Evolutionary conservation across 2,797 vertebrate species (phyloP).

Genomic region (Sebastiscus tertius): DNA sequence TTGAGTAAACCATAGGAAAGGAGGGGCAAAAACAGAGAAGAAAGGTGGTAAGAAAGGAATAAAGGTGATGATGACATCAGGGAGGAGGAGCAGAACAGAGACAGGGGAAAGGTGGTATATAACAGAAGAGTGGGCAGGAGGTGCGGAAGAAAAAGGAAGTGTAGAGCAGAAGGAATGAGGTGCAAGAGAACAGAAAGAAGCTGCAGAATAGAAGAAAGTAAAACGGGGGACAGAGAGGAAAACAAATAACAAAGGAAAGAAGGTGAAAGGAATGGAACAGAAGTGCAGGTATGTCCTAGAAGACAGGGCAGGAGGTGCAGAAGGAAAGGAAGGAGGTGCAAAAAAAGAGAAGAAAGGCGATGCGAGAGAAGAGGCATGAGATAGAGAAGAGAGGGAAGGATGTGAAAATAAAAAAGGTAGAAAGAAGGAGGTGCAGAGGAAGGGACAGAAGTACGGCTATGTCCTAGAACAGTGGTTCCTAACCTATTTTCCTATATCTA

Average conservation of each 20-base stretch:
- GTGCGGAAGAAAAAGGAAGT: background rate
- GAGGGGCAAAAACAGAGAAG: background rate
- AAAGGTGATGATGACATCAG: background rate
- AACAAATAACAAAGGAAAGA: background rate
- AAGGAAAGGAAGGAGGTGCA: background rate
- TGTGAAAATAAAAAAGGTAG: background rate
- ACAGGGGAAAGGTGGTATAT: background rate
- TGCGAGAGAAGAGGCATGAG: too few species aligned
- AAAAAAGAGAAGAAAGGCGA: background rate
- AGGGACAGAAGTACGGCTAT: background rate
- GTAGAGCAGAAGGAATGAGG: background rate
- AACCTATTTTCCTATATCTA: too few species aligned
- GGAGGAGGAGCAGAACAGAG: background rate
- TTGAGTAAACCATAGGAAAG: background rate
- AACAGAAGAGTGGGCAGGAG: background rate
- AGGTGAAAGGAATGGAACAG: background rate
- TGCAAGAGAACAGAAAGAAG: background rate
- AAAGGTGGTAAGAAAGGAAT: background rate
- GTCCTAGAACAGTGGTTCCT: too few species aligned
- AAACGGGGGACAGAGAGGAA: background rate
- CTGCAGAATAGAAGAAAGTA: background rate
- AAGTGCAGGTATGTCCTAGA: background rate
- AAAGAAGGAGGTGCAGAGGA: background rate
- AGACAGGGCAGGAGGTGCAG: background rate
- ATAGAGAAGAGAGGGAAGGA: background rate